Base-by-base conservation (phyloP, 2,797 vertebrate genomes). In the Oreochromis mossambicus region DNA sequence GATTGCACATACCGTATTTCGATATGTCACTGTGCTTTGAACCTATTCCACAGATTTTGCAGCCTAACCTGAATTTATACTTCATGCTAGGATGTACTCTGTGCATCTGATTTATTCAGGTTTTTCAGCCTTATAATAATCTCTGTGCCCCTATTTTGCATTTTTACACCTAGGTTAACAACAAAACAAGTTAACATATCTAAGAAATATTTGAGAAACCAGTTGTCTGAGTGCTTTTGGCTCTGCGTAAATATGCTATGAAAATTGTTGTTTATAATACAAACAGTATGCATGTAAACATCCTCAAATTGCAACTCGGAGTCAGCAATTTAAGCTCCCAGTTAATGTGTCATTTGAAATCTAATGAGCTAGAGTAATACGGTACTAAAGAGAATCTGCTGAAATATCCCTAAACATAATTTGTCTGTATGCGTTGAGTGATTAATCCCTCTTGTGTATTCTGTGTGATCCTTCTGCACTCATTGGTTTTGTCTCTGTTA, bases 301-400 rank as follows among this genome's bases (percentile, higher is more conserved):
- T 73, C 41, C 6, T 46, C 41, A 70, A 73, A 29, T 32, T 73
- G 6, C 24, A 48, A 46, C 41, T 73, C 17, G 17, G 52, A 29
- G 26, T 68, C 7, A 56, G 48, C 32, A 24, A 8, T 76, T 34
- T 77, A 58, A 43, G 63, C n/a, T 84, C 17, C 34, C 73, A 48
- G 52, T 68, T 76, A 21, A 85, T 82, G 54, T 75, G 61, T 66
- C 21, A 79, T 73, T 79, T 79, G 46, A 77, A 77, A 66, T 84
- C n/a, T 7, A 80, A 52, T 82, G 13, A 61, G 80, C 8, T 54
- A 12, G 24, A 77, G 5, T 36, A 2, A 32, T 29, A 76, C 54
- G 6, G 12, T 56, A 29, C 36, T 19, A 14, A 38, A 36, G 50
- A 29, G 7, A 36, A 46, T 70, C 34, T 34, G 7, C 56, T 19